Conservation (phyloP, 2,888 invertebrate species). For the Andrena camellia region DNA sequence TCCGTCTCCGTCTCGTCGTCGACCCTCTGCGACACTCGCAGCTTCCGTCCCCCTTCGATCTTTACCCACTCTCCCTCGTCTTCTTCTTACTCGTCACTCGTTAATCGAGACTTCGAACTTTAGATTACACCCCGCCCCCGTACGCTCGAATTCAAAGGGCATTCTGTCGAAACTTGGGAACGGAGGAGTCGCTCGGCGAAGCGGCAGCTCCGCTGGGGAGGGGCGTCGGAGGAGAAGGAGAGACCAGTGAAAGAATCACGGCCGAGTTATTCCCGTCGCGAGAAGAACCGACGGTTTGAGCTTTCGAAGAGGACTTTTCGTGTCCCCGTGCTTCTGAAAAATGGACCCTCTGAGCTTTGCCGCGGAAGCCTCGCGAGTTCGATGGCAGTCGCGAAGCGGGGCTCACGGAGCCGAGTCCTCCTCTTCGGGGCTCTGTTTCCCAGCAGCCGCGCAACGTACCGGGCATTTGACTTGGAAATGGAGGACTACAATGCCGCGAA, state of each 20-base stretch:
- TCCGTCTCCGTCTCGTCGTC: too few species aligned
- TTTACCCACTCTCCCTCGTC: constrained; percentile 15
- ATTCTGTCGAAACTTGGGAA: constrained; percentile 79
- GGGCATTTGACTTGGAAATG: constrained; percentile 38
- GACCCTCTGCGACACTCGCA: too few species aligned
- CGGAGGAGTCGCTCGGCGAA: constrained; percentile 49
- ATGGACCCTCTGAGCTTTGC: constrained; percentile 17
- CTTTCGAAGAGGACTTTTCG: constrained; percentile 50
- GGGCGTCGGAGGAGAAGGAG: background rate
- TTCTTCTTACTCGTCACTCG: constrained; percentile 47
- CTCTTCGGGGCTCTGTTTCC: constrained; percentile 7
- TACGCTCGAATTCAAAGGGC: constrained; percentile 79
- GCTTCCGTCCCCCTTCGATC: constrained; percentile 21
- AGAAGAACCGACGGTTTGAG: constrained; percentile 48
- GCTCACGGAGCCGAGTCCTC: background rate
- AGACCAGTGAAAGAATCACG: constrained; percentile 47
- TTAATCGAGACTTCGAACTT: constrained; percentile 79
- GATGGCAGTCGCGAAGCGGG: constrained; percentile 4
- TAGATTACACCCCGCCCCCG: constrained; percentile 77
- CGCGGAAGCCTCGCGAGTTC: constrained; percentile 24
- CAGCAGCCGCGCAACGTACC: background rate
- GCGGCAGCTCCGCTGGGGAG: background rate
- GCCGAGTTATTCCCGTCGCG: constrained; percentile 64
- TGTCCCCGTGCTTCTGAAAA: constrained; percentile 47
- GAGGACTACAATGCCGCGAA: background rate